phyloP scores from a whole-genome alignment of 2,797 vertebrate genomes.

The Petrocephalus sullivani region DNA sequence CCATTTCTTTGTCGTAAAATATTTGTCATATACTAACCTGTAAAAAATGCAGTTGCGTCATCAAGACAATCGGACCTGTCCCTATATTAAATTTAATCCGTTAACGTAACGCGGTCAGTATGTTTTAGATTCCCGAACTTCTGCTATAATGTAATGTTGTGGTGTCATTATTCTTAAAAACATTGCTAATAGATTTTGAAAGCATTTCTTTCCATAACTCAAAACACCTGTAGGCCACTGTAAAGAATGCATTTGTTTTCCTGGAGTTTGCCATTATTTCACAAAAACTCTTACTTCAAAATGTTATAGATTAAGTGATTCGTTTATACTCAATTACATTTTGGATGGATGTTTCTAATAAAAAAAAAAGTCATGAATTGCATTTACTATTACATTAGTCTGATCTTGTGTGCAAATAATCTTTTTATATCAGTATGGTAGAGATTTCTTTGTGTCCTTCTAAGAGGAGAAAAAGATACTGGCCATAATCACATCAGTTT shows the following conservation, averaged over 20 bases:
- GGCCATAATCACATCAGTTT: conserved; percentile 49
- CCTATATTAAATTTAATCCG: background rate
- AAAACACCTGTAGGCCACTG: background rate
- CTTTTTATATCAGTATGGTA: conserved; percentile 13
- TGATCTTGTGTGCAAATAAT: conserved; percentile 28
- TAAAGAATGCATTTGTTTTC: background rate
- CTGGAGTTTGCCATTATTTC: background rate
- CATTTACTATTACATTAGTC: conserved; percentile 18
- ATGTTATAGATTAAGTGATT: background rate
- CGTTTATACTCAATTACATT: background rate
- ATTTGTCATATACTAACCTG: background rate
- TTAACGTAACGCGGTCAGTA: background rate
- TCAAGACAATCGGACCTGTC: background rate
- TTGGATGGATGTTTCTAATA: background rate
- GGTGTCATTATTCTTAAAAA: background rate
- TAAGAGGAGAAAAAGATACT: conserved; percentile 41
- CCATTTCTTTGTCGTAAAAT: conserved; percentile 35
- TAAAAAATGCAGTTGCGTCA: background rate
- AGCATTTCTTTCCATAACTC: background rate
- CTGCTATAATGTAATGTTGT: background rate
- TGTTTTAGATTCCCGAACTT: background rate
- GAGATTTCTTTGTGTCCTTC: conserved; percentile 31
- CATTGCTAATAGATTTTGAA: background rate
- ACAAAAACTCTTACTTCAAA: background rate
- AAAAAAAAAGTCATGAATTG: background rate